A percentile compares a stretch with the other conserved stretches of the same genome.
Conservation (phyloP, 2,113 vertebrate genomes). For the Heliornis fulica region DNA sequence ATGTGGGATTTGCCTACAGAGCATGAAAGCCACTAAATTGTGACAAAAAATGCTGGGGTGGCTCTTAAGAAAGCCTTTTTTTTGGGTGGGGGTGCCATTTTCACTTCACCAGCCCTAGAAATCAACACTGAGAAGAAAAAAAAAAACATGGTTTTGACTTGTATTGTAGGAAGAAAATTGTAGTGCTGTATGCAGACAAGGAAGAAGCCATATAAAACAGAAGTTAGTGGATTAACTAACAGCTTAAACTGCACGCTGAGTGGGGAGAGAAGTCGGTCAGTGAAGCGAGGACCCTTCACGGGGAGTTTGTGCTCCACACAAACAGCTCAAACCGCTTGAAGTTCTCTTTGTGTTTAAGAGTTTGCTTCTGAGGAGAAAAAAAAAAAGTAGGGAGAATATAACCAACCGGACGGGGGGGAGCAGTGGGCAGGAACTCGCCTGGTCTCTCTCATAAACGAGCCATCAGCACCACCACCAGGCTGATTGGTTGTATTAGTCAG, state of each 20-base stretch:
- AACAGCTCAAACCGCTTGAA: neutral
- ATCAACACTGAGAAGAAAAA: constrained; percentile 2
- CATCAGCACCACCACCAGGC: constrained; percentile 68
- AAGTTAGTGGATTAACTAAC: neutral
- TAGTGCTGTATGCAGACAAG: neutral
- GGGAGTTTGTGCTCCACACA: neutral
- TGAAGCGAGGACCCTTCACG: neutral
- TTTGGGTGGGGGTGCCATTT: neutral
- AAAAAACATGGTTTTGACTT: constrained; percentile 8
- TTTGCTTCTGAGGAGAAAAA: neutral
- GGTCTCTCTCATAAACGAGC: neutral
- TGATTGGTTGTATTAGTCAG: accelerated
- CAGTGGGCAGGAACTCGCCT: neutral
- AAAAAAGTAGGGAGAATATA: neutral
- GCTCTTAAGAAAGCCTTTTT: neutral
- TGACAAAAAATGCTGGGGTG: neutral
- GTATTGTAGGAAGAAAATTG: constrained; percentile 13
- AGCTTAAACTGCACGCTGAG: neutral
- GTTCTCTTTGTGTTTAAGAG: neutral
- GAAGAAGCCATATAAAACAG: neutral
- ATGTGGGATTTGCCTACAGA: neutral
- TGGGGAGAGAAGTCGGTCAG: neutral
- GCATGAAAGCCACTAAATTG: neutral
- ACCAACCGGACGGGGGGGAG: constrained; percentile 41
- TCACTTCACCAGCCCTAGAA: neutral